Base-by-base conservation (phyloP, 2,888 invertebrate genomes). In the Cetonia aurata region DNA sequence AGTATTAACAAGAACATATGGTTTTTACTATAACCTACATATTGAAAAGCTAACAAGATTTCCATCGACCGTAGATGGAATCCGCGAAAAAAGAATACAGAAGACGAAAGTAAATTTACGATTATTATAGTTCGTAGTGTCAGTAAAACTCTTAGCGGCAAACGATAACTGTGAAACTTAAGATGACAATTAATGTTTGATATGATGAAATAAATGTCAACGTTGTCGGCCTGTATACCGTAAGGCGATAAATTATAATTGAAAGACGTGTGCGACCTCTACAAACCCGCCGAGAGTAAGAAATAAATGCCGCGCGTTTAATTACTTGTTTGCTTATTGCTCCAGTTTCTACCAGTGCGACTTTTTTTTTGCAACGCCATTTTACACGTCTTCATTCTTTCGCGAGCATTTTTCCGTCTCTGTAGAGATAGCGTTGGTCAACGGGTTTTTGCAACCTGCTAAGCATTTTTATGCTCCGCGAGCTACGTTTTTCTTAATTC, bases 61-160 rank as follows among this genome's bases (percentile, higher is more conserved):
- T 48, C 48, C 48, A 62, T 62, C 48, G 31, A 15, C 33, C 62
- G 62, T 48, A 62, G 31, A 62, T 13, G 62, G 62, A 62, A 62
- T 62, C 17, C 48, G 31, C 33, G 13, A 48, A 48, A 57, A 62
- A 48, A 62, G 31, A 37, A 62, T 4, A 42, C 44, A 44, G 62
- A 62, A 48, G 48, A 48, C 48, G 62, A 62, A 62, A 62, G 62
- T 62, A 62, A 62, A 62, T 62, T 62, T 62, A 62, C 48, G 62
- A 62, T 62, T 62, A 62, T 62, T 25, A 33, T 48, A 31, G 48
- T 62, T 19, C 13, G 33, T 31, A 48, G 15, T 48, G 37, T 19
- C 48, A 48, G 33, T 62, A 62, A 62, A 62, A 62, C 37, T n/a
- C 41, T 56, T 8, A 56, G 56, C 56, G 56, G 41, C 41, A 37